These are phyloP conservation scores for Orchesella flavescens DNA, from an alignment of 2,888 invertebrate species.

Conservation along the genomic window DNA sequence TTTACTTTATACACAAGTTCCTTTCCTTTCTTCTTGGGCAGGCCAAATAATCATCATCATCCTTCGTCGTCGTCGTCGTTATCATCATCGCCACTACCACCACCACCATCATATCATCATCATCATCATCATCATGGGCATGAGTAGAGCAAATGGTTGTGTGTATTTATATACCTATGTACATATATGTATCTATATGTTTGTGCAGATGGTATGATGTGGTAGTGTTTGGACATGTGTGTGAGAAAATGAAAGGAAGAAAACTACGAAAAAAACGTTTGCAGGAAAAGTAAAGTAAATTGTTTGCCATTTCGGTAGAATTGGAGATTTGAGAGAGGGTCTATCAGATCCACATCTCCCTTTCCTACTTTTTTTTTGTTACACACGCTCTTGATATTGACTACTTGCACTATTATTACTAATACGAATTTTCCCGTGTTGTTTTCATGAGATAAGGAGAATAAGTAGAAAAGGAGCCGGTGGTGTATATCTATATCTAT, in stretches of 20 bases:
- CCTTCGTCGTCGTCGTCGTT: neutral
- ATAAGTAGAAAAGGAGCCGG: slow-evolving; percentile 6
- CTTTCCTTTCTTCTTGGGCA: neutral
- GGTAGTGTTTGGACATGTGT: neutral
- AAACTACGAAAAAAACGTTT: neutral
- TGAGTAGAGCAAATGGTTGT: neutral
- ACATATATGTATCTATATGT: too few species aligned
- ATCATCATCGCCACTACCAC: too few species aligned
- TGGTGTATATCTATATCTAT: neutral
- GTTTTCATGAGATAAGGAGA: slow-evolving; percentile 39
- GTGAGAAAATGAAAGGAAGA: slow-evolving; percentile 12
- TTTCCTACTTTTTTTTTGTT: slow-evolving; percentile 14
- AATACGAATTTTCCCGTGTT: slow-evolving; percentile 32
- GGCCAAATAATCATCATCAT: slow-evolving; percentile 7
- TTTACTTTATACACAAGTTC: too few species aligned
- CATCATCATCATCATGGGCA: neutral
- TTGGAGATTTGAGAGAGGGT: slow-evolving; percentile 53
- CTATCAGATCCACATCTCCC: slow-evolving; percentile 39
- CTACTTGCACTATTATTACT: slow-evolving; percentile 4
- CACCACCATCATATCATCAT: neutral
- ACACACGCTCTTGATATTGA: neutral
- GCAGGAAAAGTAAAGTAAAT: slow-evolving; percentile 34
- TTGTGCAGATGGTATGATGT: too few species aligned
- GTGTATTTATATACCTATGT: too few species aligned
- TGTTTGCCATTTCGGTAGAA: slow-evolving; percentile 50